These are phyloP conservation scores for Ellobius talpinus DNA, from an alignment of 2,113 vertebrate genomes.

Conservation along the genomic window DNA sequence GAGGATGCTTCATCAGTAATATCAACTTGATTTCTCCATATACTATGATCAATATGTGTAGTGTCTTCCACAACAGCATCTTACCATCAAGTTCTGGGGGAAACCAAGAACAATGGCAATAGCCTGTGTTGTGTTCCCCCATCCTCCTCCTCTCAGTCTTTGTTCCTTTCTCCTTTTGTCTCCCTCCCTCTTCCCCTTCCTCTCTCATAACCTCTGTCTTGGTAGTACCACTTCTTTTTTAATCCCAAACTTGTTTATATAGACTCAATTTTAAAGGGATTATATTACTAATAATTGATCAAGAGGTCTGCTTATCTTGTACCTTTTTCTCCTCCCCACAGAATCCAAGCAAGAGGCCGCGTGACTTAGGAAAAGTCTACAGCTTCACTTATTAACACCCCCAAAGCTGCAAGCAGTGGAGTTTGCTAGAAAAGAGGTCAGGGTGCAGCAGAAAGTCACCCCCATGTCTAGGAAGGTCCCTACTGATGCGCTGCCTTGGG, in stretches of 20 bases:
- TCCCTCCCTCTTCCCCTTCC: not conserved
- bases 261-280: not conserved
- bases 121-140: not conserved
- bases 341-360: not conserved
- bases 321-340: not conserved
- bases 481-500: rapidly evolving
- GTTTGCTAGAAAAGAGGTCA: not conserved
- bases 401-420: not conserved
- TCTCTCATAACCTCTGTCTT: not conserved
- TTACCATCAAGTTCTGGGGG: not conserved
- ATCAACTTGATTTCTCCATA: not conserved
- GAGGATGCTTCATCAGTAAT: not conserved
- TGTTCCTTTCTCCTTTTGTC: not conserved
- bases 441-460: rapidly evolving
- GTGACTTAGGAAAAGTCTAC: not conserved
- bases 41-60: not conserved
- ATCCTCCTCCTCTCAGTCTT: not conserved
- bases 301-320: not conserved
- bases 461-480: rapidly evolving
- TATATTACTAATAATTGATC: conserved; percentile 11
- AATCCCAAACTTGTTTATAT: not conserved
- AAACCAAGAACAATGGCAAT: not conserved
- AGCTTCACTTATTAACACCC: not conserved
- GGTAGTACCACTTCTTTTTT: not conserved
- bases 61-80: not conserved